A percentile compares a stretch with the other conserved stretches of the same genome.
Evolutionary conservation across 2,113 vertebrate genomes (phyloP).

Genomic region (Rhipidura dahli): DNA sequence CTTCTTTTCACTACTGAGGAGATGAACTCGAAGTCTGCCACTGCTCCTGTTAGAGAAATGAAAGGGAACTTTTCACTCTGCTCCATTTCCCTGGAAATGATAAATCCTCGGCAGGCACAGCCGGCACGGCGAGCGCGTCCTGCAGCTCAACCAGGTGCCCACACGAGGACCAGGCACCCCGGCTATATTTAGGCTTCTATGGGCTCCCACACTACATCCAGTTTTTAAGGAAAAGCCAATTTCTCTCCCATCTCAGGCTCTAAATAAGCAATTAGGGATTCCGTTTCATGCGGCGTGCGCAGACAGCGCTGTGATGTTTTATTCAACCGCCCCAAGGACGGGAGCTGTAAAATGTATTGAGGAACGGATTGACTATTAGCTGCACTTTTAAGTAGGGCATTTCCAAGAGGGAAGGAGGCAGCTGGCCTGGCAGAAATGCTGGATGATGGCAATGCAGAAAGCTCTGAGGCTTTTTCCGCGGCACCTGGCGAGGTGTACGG

Average conservation of each 20-base stretch:
- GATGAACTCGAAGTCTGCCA: neutral
- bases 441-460: rapidly evolving
- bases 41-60: neutral
- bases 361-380: neutral
- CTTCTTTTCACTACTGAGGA: neutral
- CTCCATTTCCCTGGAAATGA: neutral
- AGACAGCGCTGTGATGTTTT: neutral
- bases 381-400: neutral
- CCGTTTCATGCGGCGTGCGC: neutral
- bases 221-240: neutral
- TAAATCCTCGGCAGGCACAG: neutral
- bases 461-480: rapidly evolving
- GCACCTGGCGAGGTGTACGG: rapidly evolving
- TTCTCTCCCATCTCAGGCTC: neutral
- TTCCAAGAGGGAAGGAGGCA: neutral
- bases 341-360: neutral
- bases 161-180: neutral
- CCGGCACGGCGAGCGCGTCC: rapidly evolving
- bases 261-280: neutral
- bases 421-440: neutral
- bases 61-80: neutral
- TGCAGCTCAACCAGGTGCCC: neutral
- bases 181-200: neutral
- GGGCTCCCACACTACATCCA: neutral
- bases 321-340: neutral